phyloP scores from a whole-genome alignment of 2,113 vertebrate genomes.

The Sebastes schlegelii region DNA sequence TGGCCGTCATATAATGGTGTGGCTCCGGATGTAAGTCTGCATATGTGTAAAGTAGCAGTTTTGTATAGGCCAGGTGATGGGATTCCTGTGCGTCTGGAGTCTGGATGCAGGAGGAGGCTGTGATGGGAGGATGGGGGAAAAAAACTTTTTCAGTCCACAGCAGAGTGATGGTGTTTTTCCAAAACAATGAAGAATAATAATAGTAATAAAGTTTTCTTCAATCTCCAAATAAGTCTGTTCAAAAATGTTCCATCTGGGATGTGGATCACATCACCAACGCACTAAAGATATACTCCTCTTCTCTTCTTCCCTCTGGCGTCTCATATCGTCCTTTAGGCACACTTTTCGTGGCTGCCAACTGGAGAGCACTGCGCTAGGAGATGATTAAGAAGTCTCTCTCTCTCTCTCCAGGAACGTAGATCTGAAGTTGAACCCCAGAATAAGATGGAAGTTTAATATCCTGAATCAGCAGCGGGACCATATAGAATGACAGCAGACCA shows the following conservation, averaged over 20 bases:
- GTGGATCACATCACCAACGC: background rate
- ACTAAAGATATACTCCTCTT: slow-evolving; percentile 24
- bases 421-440: slow-evolving; percentile 32
- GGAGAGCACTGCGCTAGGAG: background rate
- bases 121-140: background rate
- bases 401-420: slow-evolving; percentile 41
- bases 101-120: slow-evolving; percentile 33
- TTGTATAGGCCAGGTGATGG: background rate
- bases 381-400: slow-evolving; percentile 33
- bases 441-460: slow-evolving; percentile 30
- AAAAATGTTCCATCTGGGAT: slow-evolving; percentile 11
- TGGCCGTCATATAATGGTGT: background rate
- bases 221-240: background rate
- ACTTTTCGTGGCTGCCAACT: slow-evolving; percentile 36
- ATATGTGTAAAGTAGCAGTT: slow-evolving; percentile 17
- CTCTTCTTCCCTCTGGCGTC: slow-evolving; percentile 14
- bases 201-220: background rate
- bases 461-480: slow-evolving; percentile 4
- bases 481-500: slow-evolving; percentile 7
- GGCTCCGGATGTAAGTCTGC: background rate
- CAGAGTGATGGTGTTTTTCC: slow-evolving; percentile 17
- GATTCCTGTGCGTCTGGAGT: slow-evolving; percentile 27
- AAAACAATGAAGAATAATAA: background rate
- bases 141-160: slow-evolving; percentile 53
- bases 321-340: slow-evolving; percentile 39